Evolutionary conservation across 2,797 vertebrate genomes (phyloP).

Genomic region (Sebastes minor): DNA sequence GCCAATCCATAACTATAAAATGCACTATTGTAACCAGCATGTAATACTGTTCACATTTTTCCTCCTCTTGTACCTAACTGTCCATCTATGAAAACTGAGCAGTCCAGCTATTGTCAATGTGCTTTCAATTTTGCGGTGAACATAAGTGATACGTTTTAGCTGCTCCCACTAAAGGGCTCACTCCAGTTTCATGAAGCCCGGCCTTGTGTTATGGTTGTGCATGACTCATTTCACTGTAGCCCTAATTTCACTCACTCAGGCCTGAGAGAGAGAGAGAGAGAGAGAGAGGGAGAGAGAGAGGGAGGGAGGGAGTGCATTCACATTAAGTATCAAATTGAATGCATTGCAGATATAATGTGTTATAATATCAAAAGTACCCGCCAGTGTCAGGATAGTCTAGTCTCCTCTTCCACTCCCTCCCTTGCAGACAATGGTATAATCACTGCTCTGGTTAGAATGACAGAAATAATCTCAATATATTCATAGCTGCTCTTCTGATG

Average conservation of each 20-base stretch:
- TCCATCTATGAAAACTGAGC: slow-evolving; percentile 29
- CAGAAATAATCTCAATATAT: neutral
- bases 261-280: neutral
- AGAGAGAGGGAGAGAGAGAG: neutral
- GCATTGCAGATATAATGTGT: slow-evolving; percentile 23
- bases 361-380: slow-evolving; percentile 5
- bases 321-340: slow-evolving; percentile 15
- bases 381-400: slow-evolving; percentile 1
- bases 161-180: slow-evolving; percentile 5
- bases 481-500: slow-evolving; percentile 5
- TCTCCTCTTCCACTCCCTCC: neutral
- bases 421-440: neutral
- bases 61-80: neutral
- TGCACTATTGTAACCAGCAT: neutral
- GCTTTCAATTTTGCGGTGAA: slow-evolving; percentile 18
- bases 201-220: slow-evolving; percentile 2
- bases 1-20: slow-evolving; percentile 12
- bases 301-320: neutral
- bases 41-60: slow-evolving; percentile 10
- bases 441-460: neutral
- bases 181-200: slow-evolving; percentile 24
- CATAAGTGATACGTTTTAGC: slow-evolving; percentile 25
- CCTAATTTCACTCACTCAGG: slow-evolving; percentile 5
- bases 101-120: neutral
- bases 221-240: slow-evolving; percentile 10